phyloP scores from a whole-genome alignment of 2,797 vertebrate species.

The Trachops cirrhosus region DNA sequence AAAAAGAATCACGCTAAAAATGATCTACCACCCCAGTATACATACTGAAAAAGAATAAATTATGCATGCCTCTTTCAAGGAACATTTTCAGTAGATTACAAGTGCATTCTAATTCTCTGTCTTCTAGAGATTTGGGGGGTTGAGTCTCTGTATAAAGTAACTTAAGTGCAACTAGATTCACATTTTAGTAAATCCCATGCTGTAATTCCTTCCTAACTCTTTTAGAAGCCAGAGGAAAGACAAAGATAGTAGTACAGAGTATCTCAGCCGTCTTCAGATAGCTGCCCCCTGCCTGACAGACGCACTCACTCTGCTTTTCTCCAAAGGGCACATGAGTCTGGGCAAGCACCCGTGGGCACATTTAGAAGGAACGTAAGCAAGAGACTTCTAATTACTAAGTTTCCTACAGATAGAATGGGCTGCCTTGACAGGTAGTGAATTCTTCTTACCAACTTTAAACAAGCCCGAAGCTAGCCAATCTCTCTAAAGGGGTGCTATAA shows the following conservation, averaged over 20 bases:
- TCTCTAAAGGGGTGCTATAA: not conserved
- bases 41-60: not conserved
- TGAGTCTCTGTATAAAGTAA: constrained; percentile 1
- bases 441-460: not conserved
- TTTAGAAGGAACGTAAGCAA: not conserved
- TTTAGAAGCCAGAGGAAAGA: not conserved
- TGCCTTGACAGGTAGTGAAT: not conserved
- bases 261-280: not conserved
- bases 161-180: not conserved
- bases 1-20: not conserved
- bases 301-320: not conserved
- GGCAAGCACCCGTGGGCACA: not conserved
- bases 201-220: not conserved
- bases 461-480: not conserved
- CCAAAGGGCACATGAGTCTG: not conserved
- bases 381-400: not conserved
- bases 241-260: not conserved
- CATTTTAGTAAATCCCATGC: not conserved
- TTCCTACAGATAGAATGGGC: not conserved
- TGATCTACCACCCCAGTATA: not conserved
- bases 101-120: not conserved
- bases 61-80: not conserved
- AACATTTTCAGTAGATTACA: not conserved
- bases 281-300: not conserved
- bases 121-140: not conserved